phyloP scores from a whole-genome alignment of 1,140 invertebrate species.

The Acyrthosiphon pisum region DNA sequence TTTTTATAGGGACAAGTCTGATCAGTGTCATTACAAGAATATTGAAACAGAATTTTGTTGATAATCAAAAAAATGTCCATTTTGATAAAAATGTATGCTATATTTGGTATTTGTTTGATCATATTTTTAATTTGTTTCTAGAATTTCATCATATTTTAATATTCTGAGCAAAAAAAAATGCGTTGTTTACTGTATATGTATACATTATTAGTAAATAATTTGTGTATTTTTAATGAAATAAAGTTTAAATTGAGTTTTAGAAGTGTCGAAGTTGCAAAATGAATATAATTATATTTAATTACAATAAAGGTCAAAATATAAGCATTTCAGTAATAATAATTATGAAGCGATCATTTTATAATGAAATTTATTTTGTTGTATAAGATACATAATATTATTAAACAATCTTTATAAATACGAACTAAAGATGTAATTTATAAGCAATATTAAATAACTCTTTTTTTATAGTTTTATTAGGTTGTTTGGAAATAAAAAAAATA shows the following conservation, averaged over 20 bases:
- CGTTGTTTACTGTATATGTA: not conserved
- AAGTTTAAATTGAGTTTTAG: slow-evolving; percentile 4
- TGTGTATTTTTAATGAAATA: not conserved
- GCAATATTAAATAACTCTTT: not conserved
- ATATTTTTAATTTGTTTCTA: not conserved
- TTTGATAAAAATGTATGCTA: not conserved
- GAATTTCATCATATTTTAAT: not conserved
- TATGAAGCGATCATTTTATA: not conserved
- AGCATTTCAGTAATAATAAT: not conserved
- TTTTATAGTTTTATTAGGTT: not conserved
- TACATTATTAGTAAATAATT: not conserved
- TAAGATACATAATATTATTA: not conserved
- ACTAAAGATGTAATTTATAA: not conserved
- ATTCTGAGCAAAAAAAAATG: not conserved
- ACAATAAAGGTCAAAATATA: not conserved
- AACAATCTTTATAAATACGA: not conserved
- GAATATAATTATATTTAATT: slow-evolving; percentile 2
- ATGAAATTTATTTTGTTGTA: not conserved
- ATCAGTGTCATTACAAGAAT: not conserved
- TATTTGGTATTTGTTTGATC: no score
- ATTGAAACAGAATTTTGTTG: not conserved
- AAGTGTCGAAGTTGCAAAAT: not conserved
- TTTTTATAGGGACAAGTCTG: not conserved
- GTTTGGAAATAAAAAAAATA: not conserved
- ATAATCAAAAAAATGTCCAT: not conserved